Conservation (phyloP, 2,797 vertebrate genomes). For the Catharus ustulatus region DNA sequence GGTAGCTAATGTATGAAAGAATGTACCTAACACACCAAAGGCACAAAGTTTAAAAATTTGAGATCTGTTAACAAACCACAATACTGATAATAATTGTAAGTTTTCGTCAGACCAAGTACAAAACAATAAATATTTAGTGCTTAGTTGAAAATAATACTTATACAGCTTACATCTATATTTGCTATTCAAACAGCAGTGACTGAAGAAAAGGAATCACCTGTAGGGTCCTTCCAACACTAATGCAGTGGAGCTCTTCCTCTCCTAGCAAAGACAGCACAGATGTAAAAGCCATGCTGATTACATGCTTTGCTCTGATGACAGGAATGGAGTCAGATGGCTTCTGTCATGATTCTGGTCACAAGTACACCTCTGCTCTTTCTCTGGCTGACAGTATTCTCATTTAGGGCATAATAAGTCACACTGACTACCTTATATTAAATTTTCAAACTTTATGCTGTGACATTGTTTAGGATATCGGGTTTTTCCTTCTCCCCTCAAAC, state of each 20-base stretch:
- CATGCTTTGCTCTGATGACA: background rate
- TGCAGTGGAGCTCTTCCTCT: background rate
- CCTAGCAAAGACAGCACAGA: background rate
- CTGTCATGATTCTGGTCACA: background rate
- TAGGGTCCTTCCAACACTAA: background rate
- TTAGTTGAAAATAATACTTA: background rate
- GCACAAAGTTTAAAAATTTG: background rate
- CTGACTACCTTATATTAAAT: background rate
- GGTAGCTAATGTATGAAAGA: background rate
- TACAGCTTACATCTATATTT: background rate
- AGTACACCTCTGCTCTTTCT: background rate
- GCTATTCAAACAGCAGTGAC: background rate
- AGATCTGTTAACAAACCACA: background rate
- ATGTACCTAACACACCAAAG: background rate
- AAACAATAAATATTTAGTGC: background rate
- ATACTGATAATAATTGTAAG: background rate
- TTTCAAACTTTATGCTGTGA: background rate
- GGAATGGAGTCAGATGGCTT: conserved; percentile 13
- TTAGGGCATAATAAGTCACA: background rate
- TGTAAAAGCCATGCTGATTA: background rate
- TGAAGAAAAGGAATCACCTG: background rate
- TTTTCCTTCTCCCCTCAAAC: background rate
- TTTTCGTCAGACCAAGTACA: background rate
- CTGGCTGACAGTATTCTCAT: background rate
- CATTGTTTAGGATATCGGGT: background rate